These are phyloP conservation scores for Eulemur rubriventer DNA, from an alignment of 2,797 vertebrate genomes.

Conservation along the genomic window DNA sequence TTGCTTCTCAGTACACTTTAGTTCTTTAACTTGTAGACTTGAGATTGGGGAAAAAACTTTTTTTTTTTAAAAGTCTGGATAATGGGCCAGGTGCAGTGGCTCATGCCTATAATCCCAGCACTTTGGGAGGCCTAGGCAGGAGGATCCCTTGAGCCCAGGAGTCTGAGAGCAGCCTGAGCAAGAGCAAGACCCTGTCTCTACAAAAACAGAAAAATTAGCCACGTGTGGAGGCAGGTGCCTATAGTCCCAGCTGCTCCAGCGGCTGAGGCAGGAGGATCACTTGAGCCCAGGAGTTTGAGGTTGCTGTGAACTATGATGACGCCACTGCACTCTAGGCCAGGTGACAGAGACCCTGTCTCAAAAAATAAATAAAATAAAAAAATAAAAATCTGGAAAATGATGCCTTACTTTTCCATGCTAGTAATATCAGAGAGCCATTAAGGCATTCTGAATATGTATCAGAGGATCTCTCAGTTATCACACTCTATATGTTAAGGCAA, in stretches of 20 bases:
- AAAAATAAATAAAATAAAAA: neutral
- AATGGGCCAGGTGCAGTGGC: neutral
- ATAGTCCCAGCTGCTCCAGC: neutral
- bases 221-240: neutral
- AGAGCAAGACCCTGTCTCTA: neutral
- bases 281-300: neutral
- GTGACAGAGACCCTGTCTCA: neutral
- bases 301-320: neutral
- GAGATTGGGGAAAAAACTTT: neutral
- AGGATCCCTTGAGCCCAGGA: neutral
- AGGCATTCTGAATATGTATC: accelerated
- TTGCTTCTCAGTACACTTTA: neutral
- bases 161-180: neutral
- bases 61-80: neutral
- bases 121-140: neutral
- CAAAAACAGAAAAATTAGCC: neutral
- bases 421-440: neutral
- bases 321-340: neutral
- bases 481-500: neutral
- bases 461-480: no score
- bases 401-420: neutral
- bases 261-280: neutral
- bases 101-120: neutral
- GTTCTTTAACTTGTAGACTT: neutral
- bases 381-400: neutral